phyloP scores from a whole-genome alignment of 2,888 invertebrate genomes.

The Melinaea marsaeus region DNA sequence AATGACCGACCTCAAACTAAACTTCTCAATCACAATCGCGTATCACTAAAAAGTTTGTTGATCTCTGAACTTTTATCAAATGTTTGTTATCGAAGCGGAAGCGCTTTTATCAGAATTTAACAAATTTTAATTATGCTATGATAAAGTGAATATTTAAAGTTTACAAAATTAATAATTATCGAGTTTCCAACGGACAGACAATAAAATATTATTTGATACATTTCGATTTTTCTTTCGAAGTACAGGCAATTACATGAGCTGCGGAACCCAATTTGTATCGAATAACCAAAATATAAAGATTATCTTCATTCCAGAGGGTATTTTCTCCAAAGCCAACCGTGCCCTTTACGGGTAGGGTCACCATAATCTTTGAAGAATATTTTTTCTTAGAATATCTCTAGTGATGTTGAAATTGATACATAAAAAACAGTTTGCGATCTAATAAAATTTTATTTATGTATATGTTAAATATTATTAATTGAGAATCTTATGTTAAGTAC shows the following conservation, averaged over 20 bases:
- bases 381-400: neutral
- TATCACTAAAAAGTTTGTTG: constrained; percentile 20
- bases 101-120: neutral
- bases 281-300: constrained; percentile 8
- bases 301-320: constrained; percentile 5
- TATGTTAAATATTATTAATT: no score
- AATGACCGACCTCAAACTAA: neutral
- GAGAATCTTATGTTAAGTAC: no score
- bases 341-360: neutral
- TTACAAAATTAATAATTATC: neutral
- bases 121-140: neutral
- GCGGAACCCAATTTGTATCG: constrained; percentile 3
- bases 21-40: no score
- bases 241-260: constrained; percentile 5
- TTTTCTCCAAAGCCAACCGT: constrained; percentile 2
- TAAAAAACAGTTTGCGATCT: no score
- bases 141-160: no score
- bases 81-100: constrained; percentile 5
- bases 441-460: no score
- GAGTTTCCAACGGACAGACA: neutral
- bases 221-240: neutral
- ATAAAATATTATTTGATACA: neutral
- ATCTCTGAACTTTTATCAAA: constrained; percentile 16
- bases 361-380: neutral
- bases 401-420: no score